Base-by-base conservation (phyloP, 2,888 invertebrate genomes). In the Aromia moschata region DNA sequence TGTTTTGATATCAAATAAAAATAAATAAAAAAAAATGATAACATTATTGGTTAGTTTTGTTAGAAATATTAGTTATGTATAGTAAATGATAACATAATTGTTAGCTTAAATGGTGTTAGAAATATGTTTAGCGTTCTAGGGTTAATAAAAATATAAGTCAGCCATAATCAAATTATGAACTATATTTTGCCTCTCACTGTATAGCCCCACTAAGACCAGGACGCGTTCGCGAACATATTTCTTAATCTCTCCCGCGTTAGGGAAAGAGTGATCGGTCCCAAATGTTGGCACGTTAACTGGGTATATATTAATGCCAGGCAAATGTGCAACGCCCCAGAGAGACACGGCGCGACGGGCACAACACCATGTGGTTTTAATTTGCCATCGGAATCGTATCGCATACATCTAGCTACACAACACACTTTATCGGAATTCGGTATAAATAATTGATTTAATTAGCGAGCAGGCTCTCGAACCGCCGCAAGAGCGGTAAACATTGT, bases 301-400 rank as follows among this genome's bases (percentile, higher is more conserved):
- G 66, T 67, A 71, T 71, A 70, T 70, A 74, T 73, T 74, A 74
- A 72, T 73, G 72, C 68, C 63, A 58, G n/a, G 67, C 68, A 68
- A 69, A 67, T 69, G 69, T 70, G 67, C 64, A 69, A 65, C 65
- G 61, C 54, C n/a, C n/a, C n/a, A n/a, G n/a, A n/a, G 53, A 62
- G 61, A 55, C 53, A 65, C 68, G 57, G 60, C 60, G 62, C 62
- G 60, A 53, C 67, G 62, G 60, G 61, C 68, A 71, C 72, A 47
- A 58, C 57, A 49, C 62, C 65, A 75, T 75, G 77, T 74, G 77
- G 74, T 75, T 77, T 75, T 74, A 74, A 77, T 76, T 75, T 76
- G 71, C 73, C 67, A 72, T 73, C 63, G 14, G 45, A 46, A 60
- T 60, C 62, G 60, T 60, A 62, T 53, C 57, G 49, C 46, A 43